These are phyloP conservation scores for Schizopygopsis malacanthus DNA, from an alignment of 2,797 vertebrate genomes.

Conservation along the genomic window DNA sequence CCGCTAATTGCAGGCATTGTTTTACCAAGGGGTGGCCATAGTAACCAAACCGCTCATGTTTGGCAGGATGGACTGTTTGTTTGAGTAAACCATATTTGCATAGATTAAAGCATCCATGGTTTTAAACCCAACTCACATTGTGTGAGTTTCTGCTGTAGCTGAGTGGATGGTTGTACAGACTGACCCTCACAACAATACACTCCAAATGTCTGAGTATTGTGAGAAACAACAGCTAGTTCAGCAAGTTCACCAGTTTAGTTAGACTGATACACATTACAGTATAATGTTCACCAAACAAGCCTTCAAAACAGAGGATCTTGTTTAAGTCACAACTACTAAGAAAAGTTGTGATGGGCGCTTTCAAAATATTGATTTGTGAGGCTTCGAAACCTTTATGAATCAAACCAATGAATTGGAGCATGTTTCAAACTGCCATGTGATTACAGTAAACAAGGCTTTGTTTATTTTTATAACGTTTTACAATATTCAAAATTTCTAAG, in stretches of 20 bases:
- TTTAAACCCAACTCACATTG: not conserved
- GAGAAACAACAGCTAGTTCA: not conserved
- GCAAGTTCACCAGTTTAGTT: not conserved
- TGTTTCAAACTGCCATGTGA: not conserved
- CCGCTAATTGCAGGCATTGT: slow-evolving; percentile 58
- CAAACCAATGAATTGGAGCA: not conserved
- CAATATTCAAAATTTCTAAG: not conserved
- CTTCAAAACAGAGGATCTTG: not conserved
- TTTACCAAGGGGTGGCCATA: slow-evolving; percentile 44
- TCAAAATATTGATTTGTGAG: not conserved
- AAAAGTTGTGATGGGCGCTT: not conserved
- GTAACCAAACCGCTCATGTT: slow-evolving; percentile 40
- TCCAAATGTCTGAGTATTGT: not conserved
- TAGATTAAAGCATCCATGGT: slow-evolving; percentile 4
- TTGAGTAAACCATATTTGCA: slow-evolving; percentile 6
- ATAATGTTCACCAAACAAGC: not conserved
- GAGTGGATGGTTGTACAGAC: slow-evolving; percentile 4
- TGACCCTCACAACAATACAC: not conserved
- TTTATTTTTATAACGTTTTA: not conserved
- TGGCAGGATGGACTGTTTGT: not conserved
- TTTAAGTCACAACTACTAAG: not conserved
- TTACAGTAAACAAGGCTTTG: not conserved
- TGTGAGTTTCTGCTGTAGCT: not conserved
- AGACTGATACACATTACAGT: too few species aligned
- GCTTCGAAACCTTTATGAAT: not conserved